Evolutionary conservation across 2,888 invertebrate species (phyloP), one percentile per base, ranked within the genome.

Genomic region (Leucophenga montana): DNA sequence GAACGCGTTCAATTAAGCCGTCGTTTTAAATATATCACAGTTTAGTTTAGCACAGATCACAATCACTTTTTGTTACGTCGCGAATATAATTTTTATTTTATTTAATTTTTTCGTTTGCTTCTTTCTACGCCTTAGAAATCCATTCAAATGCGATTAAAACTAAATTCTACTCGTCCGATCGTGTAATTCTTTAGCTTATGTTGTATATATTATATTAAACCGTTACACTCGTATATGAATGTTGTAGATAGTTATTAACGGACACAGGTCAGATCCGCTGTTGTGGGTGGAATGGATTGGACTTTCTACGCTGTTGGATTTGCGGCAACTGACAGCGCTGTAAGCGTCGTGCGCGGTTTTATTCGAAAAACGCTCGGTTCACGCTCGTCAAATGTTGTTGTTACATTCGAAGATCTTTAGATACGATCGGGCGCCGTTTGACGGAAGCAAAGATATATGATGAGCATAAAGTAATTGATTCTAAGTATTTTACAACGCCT

Each of bases 281-380:
- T 13, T 18, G 54, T 20, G 39, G 39, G 39, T 39, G 39, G 39
- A 39, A 39, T 39, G 39, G 11, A 39, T n/a, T 50, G 1, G 1
- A 18, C 50, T 50, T 50, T 50, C 4, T 22, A 18, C 18, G 20
- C 48, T 1, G 22, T 11, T 64, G 62, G 74, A 71, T 73, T 70
- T 71, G 73, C 69, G 53, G 69, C 81, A 77, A 81, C 81, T 81
- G 78, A 75, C 73, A 67, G 59, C 76, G 71, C 71, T 64, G 57
- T n/a, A 48, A 75, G 77, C 66, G 74, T 70, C 71, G 75, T 78
- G 74, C 78, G 71, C 83, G 76, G 79, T 81, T 81, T 80, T 81
- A 81, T 81, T 75, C 68, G 22, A 64, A 22, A 61, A 11, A 1
- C 48, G 31, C 59, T 31, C 59, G 22, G 16, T 56, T 56, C 9